phyloP scores from a whole-genome alignment of 1,140 invertebrate species.

The Drosophila setifemur region DNA sequence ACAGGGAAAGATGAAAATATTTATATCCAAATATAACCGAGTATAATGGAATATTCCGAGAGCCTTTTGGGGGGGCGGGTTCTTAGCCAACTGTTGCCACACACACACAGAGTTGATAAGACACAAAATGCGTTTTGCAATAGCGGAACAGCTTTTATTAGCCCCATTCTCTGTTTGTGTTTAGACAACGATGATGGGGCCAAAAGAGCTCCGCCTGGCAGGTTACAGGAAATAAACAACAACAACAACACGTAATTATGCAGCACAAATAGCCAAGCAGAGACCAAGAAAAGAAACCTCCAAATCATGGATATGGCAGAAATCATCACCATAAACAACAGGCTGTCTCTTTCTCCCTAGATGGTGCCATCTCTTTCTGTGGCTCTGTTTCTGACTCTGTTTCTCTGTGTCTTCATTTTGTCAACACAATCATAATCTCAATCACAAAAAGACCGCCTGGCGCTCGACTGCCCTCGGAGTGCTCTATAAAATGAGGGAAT shows the following conservation, averaged over 20 bases:
- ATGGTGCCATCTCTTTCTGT: not conserved
- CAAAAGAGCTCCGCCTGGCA: constrained; percentile 54
- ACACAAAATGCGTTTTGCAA: constrained; percentile 72
- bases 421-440: constrained; percentile 47
- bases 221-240: constrained; percentile 75
- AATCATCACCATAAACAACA: constrained; percentile 64
- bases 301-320: constrained; percentile 32
- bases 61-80: constrained; percentile 24
- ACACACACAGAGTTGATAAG: too few relatives aligned
- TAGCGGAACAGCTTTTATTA: constrained; percentile 37
- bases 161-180: constrained; percentile 56
- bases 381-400: constrained; percentile 14
- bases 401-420: constrained; percentile 20
- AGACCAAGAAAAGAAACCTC: too few relatives aligned
- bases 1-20: too few relatives aligned
- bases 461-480: constrained; percentile 38
- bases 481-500: constrained; percentile 9
- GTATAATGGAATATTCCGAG: constrained; percentile 26
- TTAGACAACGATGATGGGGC: constrained; percentile 12
- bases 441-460: constrained; percentile 56
- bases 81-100: constrained; percentile 21
- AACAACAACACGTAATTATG: constrained; percentile 53
- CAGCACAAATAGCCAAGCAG: constrained; percentile 38
- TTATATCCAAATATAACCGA: constrained; percentile 2
- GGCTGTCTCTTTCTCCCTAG: constrained; percentile 6